phyloP scores from a whole-genome alignment of 1,140 invertebrate species.

The Bombus consobrinus region DNA sequence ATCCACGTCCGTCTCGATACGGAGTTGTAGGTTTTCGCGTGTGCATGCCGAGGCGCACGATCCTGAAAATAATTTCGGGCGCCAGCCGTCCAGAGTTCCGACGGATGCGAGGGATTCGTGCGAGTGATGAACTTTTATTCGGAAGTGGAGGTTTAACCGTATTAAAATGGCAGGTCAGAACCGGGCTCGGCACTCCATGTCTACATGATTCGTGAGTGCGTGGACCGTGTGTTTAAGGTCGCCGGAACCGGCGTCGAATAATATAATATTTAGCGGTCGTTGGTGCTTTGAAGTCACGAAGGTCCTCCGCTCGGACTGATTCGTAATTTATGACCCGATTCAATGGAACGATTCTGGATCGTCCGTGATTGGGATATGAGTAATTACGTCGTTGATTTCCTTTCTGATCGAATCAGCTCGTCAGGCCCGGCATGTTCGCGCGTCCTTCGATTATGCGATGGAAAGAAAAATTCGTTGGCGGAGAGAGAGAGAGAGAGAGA shows the following conservation, averaged over 20 bases:
- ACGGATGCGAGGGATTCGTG: conserved; percentile 67
- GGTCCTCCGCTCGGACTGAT: conserved; percentile 15
- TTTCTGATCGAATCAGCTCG: not conserved
- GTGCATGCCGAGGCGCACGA: not conserved
- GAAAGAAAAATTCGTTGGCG: not conserved
- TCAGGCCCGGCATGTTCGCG: not conserved
- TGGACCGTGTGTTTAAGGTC: conserved; percentile 58
- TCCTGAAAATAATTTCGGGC: conserved; percentile 68
- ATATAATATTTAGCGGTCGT: conserved; percentile 61
- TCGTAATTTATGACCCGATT: conserved; percentile 44
- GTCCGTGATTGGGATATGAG: conserved; percentile 44
- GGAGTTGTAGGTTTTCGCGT: not conserved
- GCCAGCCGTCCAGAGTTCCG: conserved; percentile 75
- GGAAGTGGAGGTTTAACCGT: conserved; percentile 74
- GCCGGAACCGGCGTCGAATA: conserved; percentile 67
- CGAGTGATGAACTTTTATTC: conserved; percentile 68
- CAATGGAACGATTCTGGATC: conserved; percentile 39
- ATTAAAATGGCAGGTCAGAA: conserved; percentile 68
- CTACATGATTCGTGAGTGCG: conserved; percentile 40
- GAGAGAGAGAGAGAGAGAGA: too few species aligned
- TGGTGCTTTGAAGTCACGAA: conserved; percentile 62
- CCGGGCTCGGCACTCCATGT: not conserved
- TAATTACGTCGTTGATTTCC: conserved; percentile 34
- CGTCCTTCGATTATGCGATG: not conserved
- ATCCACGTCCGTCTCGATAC: conserved; percentile 2